These are phyloP conservation scores for Clarias macrocephalus DNA, from an alignment of 2,113 vertebrate species.

Conservation along the genomic window DNA sequence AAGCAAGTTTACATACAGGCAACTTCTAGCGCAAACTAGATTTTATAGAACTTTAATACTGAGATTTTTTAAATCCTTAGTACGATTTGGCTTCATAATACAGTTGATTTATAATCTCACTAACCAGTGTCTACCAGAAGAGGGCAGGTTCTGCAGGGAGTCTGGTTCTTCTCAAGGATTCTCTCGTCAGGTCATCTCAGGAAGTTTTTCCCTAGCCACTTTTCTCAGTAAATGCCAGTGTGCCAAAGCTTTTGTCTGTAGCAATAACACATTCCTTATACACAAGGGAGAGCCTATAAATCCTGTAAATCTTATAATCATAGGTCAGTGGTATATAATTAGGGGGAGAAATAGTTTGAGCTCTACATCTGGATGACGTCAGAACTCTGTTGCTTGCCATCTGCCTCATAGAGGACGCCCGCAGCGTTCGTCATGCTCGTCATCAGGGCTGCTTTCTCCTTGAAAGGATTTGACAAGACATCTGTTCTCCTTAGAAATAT, in stretches of 20 bases:
- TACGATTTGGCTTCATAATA: background rate
- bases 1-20: background rate
- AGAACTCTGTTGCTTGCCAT: background rate
- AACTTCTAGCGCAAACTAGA: background rate
- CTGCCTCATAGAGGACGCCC: background rate
- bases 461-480: conserved; percentile 53
- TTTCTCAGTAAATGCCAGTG: background rate
- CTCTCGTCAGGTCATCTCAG: background rate
- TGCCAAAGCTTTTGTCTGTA: background rate
- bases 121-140: background rate
- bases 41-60: background rate
- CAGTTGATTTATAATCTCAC: background rate
- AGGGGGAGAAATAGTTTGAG: background rate
- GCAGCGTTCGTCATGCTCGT: conserved; percentile 18
- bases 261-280: background rate
- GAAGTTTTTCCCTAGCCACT: background rate
- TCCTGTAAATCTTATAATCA: background rate
- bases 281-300: background rate
- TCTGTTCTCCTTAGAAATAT: conserved; percentile 50
- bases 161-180: background rate
- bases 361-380: background rate
- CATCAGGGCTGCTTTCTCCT: conserved; percentile 34
- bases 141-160: background rate
- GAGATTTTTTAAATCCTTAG: background rate
- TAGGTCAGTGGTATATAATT: background rate